Evolutionary conservation across 2,797 vertebrate genomes (phyloP).

Genomic region (Enteromius anoplus): DNA sequence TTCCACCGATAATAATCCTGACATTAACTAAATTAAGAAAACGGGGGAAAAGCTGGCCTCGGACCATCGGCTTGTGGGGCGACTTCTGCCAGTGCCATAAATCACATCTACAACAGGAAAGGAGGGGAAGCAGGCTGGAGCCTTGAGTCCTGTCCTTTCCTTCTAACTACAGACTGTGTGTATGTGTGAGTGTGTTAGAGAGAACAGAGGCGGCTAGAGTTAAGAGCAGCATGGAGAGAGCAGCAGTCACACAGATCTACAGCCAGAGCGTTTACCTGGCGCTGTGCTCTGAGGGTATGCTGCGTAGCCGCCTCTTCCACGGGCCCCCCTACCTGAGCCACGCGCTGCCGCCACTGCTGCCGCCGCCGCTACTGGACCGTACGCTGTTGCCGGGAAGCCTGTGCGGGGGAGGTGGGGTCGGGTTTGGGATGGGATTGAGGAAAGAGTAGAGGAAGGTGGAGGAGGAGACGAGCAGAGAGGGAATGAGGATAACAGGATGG

Average conservation of each 20-base stretch:
- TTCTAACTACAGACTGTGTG: slow-evolving; percentile 45
- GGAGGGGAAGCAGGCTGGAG: slow-evolving; percentile 35
- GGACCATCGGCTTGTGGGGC: slow-evolving; percentile 41
- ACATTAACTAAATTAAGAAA: slow-evolving; percentile 16
- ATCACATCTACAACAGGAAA: slow-evolving; percentile 50
- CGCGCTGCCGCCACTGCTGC: slow-evolving; percentile 86
- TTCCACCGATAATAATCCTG: slow-evolving; percentile 28
- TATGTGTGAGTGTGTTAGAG: slow-evolving; percentile 43
- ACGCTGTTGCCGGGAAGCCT: slow-evolving; percentile 88
- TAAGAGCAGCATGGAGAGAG: slow-evolving; percentile 70
- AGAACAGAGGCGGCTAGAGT: slow-evolving; percentile 60
- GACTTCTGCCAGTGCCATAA: slow-evolving; percentile 45
- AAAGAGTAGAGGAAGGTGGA: background rate
- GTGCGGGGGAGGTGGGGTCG: slow-evolving; percentile 42
- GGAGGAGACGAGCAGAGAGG: background rate
- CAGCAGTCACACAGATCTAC: slow-evolving; percentile 83
- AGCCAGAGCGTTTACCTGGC: slow-evolving; percentile 85
- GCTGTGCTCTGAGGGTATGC: slow-evolving; percentile 83
- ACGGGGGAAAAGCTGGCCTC: slow-evolving; percentile 36
- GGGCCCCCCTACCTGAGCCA: slow-evolving; percentile 91
- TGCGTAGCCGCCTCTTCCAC: slow-evolving; percentile 78
- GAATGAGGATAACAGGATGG: background rate
- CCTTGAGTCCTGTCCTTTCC: slow-evolving; percentile 43
- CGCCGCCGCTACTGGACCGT: slow-evolving; percentile 88
- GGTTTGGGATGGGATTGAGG: background rate